These are phyloP conservation scores for Cantharis nigra DNA, from an alignment of 2,888 invertebrate genomes.

Conservation along the genomic window DNA sequence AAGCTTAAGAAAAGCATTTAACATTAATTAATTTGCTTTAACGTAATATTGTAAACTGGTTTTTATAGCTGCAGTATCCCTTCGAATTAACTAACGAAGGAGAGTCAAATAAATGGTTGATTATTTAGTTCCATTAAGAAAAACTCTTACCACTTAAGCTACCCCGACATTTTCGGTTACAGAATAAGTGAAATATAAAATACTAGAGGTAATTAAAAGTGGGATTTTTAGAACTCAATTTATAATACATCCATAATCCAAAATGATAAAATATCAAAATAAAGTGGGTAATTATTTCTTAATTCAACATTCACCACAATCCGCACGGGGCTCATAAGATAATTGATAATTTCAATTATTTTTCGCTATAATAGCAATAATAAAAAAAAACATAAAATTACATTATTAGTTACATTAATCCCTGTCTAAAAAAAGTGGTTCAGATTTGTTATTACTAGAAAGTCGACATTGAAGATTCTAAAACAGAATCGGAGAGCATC, in stretches of 20 bases:
- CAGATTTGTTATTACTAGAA: not conserved
- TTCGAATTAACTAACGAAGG: not conserved
- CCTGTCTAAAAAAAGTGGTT: not conserved
- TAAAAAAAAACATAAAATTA: not conserved
- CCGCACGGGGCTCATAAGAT: not conserved
- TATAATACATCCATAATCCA: not conserved
- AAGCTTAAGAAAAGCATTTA: not conserved
- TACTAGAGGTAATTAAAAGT: not conserved
- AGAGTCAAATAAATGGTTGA: not conserved
- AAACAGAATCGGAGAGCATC: slow-evolving; percentile 37
- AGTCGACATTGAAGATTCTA: slow-evolving; percentile 28
- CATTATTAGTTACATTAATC: not conserved
- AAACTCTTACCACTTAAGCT: not conserved
- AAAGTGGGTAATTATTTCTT: not conserved
- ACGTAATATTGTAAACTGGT: not conserved
- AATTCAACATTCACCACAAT: not conserved
- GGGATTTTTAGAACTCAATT: not conserved
- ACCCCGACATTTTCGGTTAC: not conserved
- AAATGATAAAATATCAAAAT: not conserved
- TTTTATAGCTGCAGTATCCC: not conserved
- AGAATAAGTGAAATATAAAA: not conserved
- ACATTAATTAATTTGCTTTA: not conserved
- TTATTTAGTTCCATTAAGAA: not conserved
- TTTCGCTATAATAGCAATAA: not conserved
- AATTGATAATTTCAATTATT: not conserved